Evolutionary conservation across 2,888 invertebrate genomes (phyloP).

Genomic region (Drosophila differens): DNA sequence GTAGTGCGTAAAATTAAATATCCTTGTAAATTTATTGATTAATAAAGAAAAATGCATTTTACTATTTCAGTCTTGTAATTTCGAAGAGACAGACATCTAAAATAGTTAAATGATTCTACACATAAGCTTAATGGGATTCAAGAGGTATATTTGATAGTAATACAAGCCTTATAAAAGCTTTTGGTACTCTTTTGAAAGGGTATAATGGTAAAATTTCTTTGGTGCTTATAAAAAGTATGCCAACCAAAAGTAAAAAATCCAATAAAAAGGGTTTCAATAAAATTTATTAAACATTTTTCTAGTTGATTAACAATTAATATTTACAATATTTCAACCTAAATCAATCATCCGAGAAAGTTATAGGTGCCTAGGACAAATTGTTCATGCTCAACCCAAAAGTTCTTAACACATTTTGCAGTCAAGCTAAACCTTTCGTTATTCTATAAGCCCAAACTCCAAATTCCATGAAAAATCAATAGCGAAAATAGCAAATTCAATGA

Average conservation of each 20-base stretch:
- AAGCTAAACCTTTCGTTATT: not conserved
- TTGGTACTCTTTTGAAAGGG: not conserved
- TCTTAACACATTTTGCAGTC: not conserved
- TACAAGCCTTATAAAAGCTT: not conserved
- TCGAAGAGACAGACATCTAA: not conserved
- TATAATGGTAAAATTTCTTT: not conserved
- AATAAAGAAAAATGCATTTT: not conserved
- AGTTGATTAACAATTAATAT: conserved; percentile 11
- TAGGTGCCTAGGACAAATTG: not conserved
- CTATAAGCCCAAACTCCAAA: not conserved
- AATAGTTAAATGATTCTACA: not conserved
- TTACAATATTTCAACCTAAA: conserved; percentile 1
- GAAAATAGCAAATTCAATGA: conserved; percentile 1
- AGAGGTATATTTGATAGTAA: not conserved
- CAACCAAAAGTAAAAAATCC: not conserved
- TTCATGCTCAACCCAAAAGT: not conserved
- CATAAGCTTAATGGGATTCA: not conserved
- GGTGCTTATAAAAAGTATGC: not conserved
- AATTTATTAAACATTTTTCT: conserved; percentile 18
- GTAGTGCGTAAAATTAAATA: not conserved
- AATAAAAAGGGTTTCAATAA: not conserved
- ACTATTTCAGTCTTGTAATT: not conserved
- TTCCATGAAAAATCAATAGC: conserved; percentile 47
- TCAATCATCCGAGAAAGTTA: not conserved
- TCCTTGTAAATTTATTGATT: not conserved